Conservation (phyloP, 2,113 vertebrate species). For the Euleptes europaea region DNA sequence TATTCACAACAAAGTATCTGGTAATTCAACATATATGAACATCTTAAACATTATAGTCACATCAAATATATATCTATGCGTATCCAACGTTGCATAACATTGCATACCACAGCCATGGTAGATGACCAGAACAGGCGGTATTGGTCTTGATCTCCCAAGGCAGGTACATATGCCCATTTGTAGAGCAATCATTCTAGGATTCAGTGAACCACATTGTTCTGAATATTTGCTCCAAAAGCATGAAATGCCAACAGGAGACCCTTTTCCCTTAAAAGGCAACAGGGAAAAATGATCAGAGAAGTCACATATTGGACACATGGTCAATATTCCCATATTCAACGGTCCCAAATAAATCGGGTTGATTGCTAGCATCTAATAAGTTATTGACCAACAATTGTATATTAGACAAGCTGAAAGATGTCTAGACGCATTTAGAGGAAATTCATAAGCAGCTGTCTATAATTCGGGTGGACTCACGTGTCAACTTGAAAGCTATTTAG, state of each 20-base stretch:
- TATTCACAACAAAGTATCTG: too few species aligned
- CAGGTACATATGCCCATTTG: neutral
- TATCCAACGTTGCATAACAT: too few species aligned
- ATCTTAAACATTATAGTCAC: too few species aligned
- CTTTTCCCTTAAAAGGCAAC: slow-evolving; percentile 15
- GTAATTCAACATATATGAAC: too few species aligned
- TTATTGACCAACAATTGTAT: slow-evolving; percentile 47
- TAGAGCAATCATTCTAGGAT: neutral
- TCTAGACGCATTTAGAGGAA: slow-evolving; percentile 32
- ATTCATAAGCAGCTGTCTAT: slow-evolving; percentile 16
- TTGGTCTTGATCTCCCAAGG: too few species aligned
- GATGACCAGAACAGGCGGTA: neutral
- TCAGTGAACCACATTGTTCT: neutral
- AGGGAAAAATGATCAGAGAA: neutral
- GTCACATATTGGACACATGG: slow-evolving; percentile 8
- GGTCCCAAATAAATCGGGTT: slow-evolving; percentile 48
- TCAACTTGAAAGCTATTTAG: neutral
- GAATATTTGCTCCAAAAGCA: slow-evolving; percentile 15
- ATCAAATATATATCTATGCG: too few species aligned
- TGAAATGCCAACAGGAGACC: neutral
- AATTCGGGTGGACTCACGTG: neutral
- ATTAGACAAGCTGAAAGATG: slow-evolving; percentile 22
- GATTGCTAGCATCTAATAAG: slow-evolving; percentile 41
- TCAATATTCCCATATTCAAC: slow-evolving; percentile 26
- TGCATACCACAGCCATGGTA: too few species aligned